A percentile compares a stretch with the other conserved stretches of the same genome.
Conservation (phyloP, 2,113 vertebrate species). For the Scortum barcoo region DNA sequence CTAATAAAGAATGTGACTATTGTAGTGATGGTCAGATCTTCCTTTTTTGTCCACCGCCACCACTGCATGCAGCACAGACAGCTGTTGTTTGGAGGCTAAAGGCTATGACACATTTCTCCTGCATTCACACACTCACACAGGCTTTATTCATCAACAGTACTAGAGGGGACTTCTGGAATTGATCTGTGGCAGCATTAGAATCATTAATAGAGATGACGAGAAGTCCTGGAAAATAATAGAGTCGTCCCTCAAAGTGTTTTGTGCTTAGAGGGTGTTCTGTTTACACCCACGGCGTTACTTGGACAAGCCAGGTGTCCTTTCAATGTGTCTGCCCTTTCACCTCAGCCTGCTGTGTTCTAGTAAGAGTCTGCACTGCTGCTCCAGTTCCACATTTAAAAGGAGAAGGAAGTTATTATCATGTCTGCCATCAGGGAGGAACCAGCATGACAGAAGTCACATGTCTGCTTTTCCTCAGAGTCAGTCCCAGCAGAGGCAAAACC, state of each 20-base stretch:
- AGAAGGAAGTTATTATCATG: background rate
- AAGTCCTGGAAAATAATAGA: conserved; percentile 4
- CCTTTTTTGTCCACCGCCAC: conserved; percentile 32
- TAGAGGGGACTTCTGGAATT: conserved; percentile 19
- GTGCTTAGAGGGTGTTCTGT: background rate
- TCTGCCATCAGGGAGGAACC: conserved; percentile 32
- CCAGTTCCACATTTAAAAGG: conserved; percentile 3
- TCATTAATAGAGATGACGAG: conserved; percentile 23
- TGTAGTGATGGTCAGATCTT: conserved; percentile 64
- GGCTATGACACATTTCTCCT: conserved; percentile 41
- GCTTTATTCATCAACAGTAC: conserved; percentile 33
- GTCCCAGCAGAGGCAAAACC: conserved; percentile 28
- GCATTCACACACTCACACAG: conserved; percentile 39
- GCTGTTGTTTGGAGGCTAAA: conserved; percentile 64
- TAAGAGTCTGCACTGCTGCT: conserved; percentile 1
- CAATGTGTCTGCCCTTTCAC: background rate
- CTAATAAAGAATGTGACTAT: conserved; percentile 70
- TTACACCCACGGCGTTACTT: background rate
- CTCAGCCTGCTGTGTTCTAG: background rate
- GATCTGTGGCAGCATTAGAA: conserved; percentile 22
- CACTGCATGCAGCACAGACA: conserved; percentile 53
- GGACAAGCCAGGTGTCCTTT: background rate
- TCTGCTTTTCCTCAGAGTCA: background rate
- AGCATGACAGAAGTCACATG: conserved; percentile 28
- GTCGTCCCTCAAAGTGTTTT: conserved; percentile 12